Conservation (phyloP, 2,113 vertebrate genomes). For the Neodon shergylaensis region DNA sequence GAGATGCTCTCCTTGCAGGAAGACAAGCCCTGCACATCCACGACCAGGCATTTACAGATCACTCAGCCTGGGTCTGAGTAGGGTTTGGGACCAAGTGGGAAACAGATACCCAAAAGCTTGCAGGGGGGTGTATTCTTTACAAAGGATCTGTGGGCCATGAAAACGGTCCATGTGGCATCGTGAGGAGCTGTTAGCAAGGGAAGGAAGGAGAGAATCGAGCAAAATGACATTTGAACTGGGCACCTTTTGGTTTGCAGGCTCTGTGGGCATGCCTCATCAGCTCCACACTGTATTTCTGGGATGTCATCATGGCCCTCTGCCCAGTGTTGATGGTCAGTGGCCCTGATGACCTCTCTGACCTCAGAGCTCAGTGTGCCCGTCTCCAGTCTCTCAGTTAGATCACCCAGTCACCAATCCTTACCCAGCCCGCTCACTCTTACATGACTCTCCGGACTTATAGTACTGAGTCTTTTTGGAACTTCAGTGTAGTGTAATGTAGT, state of each 20-base stretch:
- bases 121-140: not conserved
- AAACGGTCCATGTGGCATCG: not conserved
- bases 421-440: not conserved
- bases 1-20: not conserved
- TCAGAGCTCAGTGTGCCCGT: not conserved
- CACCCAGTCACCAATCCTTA: not conserved
- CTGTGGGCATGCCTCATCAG: not conserved
- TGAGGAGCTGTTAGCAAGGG: not conserved
- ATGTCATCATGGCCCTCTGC: not conserved
- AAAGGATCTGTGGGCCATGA: not conserved
- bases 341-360: fast-evolving
- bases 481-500: not conserved
- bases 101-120: not conserved
- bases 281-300: fast-evolving
- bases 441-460: not conserved
- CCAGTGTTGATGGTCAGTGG: not conserved
- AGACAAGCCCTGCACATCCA: not conserved
- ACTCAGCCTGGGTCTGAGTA: not conserved
- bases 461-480: not conserved
- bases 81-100: not conserved
- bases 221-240: not conserved
- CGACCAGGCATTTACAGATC: not conserved
- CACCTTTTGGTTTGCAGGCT: not conserved
- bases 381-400: not conserved
- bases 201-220: not conserved